phyloP scores from a whole-genome alignment of 2,888 invertebrate species.

The Dinocampus coccinellae region DNA sequence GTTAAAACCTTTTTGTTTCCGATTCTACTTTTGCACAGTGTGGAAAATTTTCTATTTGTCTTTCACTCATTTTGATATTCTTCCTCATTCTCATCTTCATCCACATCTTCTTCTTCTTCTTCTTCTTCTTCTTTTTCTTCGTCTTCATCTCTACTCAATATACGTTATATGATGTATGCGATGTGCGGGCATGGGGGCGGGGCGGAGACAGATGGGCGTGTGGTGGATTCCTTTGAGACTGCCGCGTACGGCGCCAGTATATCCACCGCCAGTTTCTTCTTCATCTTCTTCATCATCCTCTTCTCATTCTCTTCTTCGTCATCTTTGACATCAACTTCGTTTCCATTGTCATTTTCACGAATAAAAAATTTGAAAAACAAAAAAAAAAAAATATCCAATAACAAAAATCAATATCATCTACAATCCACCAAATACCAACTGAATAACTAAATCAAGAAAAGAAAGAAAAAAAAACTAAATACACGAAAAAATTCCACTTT shows the following conservation, averaged over 20 bases:
- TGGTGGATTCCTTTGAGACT: constrained; percentile 68
- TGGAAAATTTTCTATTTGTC: not conserved
- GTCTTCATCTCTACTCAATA: constrained; percentile 41
- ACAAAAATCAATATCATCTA: not conserved
- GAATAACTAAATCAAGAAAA: not conserved
- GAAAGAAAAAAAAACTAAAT: not conserved
- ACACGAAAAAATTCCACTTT: not conserved
- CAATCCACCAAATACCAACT: not conserved
- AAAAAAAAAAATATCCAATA: not conserved
- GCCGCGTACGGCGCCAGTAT: constrained; percentile 68
- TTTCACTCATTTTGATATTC: constrained; percentile 19
- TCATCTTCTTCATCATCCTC: constrained; percentile 41
- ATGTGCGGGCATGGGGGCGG: constrained; percentile 68
- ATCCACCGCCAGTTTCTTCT: constrained; percentile 59
- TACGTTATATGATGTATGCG: constrained; percentile 63
- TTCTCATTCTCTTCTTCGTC: constrained; percentile 28
- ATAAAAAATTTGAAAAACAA: not conserved
- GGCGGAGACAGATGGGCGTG: constrained; percentile 70
- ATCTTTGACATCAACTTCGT: constrained; percentile 9
- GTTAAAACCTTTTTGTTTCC: too few relatives aligned
- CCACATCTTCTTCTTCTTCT: not conserved
- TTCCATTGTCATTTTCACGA: not conserved
- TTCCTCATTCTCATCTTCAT: not conserved
- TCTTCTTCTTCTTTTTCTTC: not conserved
- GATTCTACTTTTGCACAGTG: too few relatives aligned